These are phyloP conservation scores for Tipula confusa DNA, from an alignment of 2,888 invertebrate species.

Conservation along the genomic window DNA sequence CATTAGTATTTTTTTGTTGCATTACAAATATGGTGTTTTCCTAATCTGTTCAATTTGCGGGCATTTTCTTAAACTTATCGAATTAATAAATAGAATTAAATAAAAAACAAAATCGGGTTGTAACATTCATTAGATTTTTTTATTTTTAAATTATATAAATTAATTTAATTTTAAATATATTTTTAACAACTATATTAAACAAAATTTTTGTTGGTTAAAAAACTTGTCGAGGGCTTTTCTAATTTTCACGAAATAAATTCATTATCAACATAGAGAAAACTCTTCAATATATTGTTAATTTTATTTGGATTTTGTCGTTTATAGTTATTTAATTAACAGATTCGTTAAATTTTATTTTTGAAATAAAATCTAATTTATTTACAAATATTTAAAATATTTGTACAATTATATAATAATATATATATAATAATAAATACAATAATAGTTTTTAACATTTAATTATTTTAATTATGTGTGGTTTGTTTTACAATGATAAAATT, in stretches of 20 bases:
- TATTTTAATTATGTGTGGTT: too few relatives aligned
- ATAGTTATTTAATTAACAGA: not conserved
- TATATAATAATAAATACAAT: slow-evolving; percentile 1
- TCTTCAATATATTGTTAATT: not conserved
- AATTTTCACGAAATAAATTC: not conserved
- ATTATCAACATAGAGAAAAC: not conserved
- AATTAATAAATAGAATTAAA: not conserved
- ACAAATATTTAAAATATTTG: slow-evolving; percentile 5
- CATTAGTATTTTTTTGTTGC: too few relatives aligned
- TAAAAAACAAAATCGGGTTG: not conserved
- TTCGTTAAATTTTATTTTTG: not conserved
- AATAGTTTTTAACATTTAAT: slow-evolving; percentile 15
- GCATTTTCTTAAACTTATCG: too few relatives aligned
- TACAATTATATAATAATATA: not conserved
- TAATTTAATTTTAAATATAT: not conserved
- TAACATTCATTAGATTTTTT: not conserved
- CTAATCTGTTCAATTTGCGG: too few relatives aligned
- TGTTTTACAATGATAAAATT: not conserved
- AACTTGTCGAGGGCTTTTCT: not conserved
- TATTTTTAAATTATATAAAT: not conserved
- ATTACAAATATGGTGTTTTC: too few relatives aligned
- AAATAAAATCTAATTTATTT: not conserved
- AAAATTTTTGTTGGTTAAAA: not conserved
- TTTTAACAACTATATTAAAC: not conserved
- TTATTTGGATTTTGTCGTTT: too few relatives aligned